Evolutionary conservation across 2,113 vertebrate genomes (phyloP).

Genomic region (Psephotus haematonotus): DNA sequence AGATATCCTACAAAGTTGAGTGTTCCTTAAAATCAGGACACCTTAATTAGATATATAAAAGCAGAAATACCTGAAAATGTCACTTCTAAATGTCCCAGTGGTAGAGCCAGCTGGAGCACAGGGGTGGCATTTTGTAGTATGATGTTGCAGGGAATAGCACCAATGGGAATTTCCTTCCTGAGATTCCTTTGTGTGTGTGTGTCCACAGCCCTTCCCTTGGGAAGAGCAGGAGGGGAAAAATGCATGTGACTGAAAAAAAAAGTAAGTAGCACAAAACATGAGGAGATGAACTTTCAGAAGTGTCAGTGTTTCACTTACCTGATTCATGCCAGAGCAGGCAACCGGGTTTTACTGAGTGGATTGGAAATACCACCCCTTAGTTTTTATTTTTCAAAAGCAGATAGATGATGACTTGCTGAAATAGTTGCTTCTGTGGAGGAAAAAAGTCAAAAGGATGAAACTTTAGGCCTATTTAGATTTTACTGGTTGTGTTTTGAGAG

Average conservation of each 20-base stretch:
- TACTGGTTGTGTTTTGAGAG: background rate
- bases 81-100: background rate
- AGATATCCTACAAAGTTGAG: background rate
- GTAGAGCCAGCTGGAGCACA: background rate
- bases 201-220: background rate
- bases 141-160: background rate
- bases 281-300: background rate
- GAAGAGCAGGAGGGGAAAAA: background rate
- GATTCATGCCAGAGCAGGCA: background rate
- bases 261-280: background rate
- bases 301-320: background rate
- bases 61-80: background rate
- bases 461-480: background rate
- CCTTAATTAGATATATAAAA: background rate
- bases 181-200: background rate
- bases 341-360: background rate
- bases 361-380: background rate
- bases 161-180: background rate
- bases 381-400: background rate
- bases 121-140: background rate
- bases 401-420: background rate
- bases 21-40: background rate
- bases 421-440: background rate
- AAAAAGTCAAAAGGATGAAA: background rate
- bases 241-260: background rate